Base-by-base conservation (phyloP, 2,888 invertebrate species). In the Diaperis boleti region DNA sequence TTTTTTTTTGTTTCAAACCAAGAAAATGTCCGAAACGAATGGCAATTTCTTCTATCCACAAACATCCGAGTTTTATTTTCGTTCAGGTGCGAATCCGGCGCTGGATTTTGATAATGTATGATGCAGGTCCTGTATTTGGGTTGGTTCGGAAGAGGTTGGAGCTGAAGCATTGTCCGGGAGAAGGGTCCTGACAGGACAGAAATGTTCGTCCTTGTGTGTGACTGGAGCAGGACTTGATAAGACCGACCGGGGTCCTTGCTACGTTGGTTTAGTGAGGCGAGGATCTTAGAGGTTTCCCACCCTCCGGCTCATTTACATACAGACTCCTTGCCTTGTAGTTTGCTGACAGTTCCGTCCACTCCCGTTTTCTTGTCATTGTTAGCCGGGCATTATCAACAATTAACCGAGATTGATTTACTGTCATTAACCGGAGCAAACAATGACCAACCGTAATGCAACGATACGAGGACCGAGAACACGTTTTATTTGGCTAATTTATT, bases 151-250 rank as follows among this genome's bases (percentile, higher is more conserved):
- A 56, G 54, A 39, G 59, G 54, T 41, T 54, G 63, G 54, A 44
- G 42, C 54, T 54, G 63, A 50, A 44, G 47, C 59, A 63, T 63
- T 63, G 63, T 63, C 63, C 59, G 67, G 62, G 70, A 71, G 69
- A 69, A 71, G 73, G 73, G 73, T 72, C 68, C 70, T 72, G 73
- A 72, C 74, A 73, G 72, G 73, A 71, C 73, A 71, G 72, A 63
- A 63, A 64, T 60, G 64, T 64, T 64, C 64, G 60, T 64, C 64
- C 64, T 64, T 61, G 60, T 63, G 60, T 55, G 60, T 64, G 63
- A 52, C 63, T 63, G 59, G 66, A 65, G 67, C 64, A 67, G 65
- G 66, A 70, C 65, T 62, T 65, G 66, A 62, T 62, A 65, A 59
- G 68, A 68, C 64, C 62, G 68, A 68, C 64, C 62, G 60, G 62